Percentiles rank a stretch among this genome's conserved stretches.
phyloP scores from a whole-genome alignment of 2,113 vertebrate genomes.

The Antechinus stuartii region DNA sequence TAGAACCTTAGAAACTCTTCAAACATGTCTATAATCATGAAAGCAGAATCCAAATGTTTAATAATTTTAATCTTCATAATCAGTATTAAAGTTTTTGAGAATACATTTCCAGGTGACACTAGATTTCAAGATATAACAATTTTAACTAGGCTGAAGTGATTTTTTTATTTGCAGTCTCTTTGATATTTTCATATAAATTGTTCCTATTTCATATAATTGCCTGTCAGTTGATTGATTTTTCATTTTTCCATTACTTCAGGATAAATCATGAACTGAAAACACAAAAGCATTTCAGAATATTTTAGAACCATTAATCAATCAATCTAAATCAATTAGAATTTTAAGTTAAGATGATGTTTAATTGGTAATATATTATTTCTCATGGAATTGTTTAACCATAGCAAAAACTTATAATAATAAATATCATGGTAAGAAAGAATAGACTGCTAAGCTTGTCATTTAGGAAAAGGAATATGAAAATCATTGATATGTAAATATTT shows the following conservation, averaged over 20 bases:
- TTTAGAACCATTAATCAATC: conserved; percentile 33
- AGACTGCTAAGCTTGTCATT: background rate
- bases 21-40: background rate
- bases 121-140: background rate
- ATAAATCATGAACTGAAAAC: conserved; percentile 40
- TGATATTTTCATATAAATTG: background rate
- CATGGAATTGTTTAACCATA: conserved; percentile 38
- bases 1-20: conserved; percentile 14
- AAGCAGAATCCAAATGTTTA: conserved; percentile 18
- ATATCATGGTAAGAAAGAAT: background rate
- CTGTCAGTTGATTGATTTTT: background rate
- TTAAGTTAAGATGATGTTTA: conserved; percentile 12
- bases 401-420: conserved; percentile 31
- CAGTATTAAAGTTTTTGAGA: conserved; percentile 12
- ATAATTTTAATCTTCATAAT: background rate
- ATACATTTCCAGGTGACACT: background rate
- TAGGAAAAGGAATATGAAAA: background rate
- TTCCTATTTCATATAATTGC: background rate
- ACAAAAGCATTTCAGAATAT: conserved; percentile 1
- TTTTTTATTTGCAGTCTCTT: background rate
- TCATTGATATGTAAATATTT: background rate
- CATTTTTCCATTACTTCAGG: background rate
- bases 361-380: conserved; percentile 4
- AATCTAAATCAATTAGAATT: conserved; percentile 20
- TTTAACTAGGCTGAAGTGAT: background rate